These are phyloP conservation scores for Tauraco erythrolophus DNA, from an alignment of 2,113 vertebrate genomes.

Conservation along the genomic window DNA sequence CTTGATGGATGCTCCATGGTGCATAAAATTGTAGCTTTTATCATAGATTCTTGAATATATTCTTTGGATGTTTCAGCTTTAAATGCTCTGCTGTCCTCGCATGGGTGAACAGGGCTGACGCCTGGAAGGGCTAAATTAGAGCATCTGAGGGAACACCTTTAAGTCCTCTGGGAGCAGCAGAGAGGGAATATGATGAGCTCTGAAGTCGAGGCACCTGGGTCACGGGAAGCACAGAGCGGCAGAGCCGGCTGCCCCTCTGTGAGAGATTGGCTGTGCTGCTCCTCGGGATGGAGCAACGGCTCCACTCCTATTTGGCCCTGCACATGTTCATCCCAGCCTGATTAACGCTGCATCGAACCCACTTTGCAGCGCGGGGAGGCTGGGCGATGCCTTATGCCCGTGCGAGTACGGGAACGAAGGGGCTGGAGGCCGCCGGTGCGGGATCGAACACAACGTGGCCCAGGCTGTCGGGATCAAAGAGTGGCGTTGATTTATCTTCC, in stretches of 20 bases:
- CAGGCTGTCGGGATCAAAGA: not conserved
- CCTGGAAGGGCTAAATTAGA: constrained; percentile 28
- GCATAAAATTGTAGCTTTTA: constrained; percentile 69
- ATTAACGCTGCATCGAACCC: fast-evolving
- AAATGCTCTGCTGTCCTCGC: constrained; percentile 1
- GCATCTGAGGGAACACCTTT: constrained; percentile 29
- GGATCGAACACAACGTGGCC: not conserved
- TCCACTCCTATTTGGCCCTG: not conserved
- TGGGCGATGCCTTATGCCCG: not conserved
- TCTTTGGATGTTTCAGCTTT: constrained; percentile 44
- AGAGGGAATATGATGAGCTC: not conserved
- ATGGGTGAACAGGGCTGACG: constrained; percentile 34
- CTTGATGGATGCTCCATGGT: constrained; percentile 59
- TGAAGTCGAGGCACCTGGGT: not conserved
- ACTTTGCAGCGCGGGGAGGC: not conserved
- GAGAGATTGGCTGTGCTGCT: not conserved
- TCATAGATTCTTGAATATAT: constrained; percentile 51
- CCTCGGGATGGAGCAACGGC: not conserved
- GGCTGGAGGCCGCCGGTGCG: fast-evolving
- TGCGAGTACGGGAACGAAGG: not conserved
- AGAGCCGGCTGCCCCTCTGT: not conserved
- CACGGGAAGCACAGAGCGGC: not conserved
- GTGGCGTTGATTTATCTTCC: not conserved
- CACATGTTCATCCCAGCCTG: not conserved
- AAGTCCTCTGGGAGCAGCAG: not conserved